Evolutionary conservation across 1,140 invertebrate genomes (phyloP).

Genomic region (Cydia amplana): DNA sequence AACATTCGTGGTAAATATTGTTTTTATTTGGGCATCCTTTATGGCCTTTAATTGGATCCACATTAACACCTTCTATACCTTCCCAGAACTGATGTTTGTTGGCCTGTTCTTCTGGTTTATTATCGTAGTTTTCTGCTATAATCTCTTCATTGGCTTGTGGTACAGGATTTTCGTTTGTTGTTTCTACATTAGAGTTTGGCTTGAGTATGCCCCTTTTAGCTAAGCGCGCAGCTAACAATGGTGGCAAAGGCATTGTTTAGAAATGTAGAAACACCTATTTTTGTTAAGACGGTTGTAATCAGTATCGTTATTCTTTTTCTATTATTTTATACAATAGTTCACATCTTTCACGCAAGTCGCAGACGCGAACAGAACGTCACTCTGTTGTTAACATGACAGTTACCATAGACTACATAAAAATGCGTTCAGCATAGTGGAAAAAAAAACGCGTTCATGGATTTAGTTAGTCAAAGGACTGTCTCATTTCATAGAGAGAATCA

Average conservation of each 20-base stretch:
- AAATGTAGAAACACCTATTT: no score
- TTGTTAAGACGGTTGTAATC: no score
- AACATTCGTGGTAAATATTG: constrained; percentile 97
- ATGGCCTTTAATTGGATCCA: constrained; percentile 82
- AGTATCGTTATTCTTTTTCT: no score
- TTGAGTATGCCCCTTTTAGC: constrained; percentile 90
- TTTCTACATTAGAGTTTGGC: constrained; percentile 58
- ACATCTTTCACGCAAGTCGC: no score
- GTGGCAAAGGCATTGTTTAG: constrained; percentile 89
- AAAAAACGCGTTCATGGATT: no score
- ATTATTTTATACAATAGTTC: no score
- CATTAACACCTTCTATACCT: constrained; percentile 78
- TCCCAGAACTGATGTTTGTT: constrained; percentile 74
- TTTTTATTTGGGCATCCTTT: constrained; percentile 97
- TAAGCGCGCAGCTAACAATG: constrained; percentile 90
- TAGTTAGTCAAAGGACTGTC: no score
- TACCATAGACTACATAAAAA: neutral
- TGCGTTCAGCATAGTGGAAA: neutral
- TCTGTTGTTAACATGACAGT: neutral
- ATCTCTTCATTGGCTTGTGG: constrained; percentile 87
- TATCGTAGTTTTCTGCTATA: constrained; percentile 93
- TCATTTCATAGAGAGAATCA: no score
- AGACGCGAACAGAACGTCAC: no score
- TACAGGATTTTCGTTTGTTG: constrained; percentile 67
- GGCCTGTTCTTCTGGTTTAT: constrained; percentile 63